phyloP scores from a whole-genome alignment of 1,140 invertebrate species.

The Drosophila kikkawai region DNA sequence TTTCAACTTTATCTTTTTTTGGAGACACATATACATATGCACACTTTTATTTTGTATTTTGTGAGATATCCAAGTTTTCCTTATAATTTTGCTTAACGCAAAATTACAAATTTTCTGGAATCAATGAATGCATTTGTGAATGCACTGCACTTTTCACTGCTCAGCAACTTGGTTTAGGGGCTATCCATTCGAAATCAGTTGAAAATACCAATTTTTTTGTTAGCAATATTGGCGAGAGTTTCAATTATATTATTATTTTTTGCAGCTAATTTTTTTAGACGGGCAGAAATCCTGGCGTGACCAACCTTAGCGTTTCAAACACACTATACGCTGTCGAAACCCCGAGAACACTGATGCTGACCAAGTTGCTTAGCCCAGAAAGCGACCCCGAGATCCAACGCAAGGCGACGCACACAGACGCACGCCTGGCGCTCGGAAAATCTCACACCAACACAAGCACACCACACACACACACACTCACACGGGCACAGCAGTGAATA shows the following conservation, averaged over 20 bases:
- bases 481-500: constrained; percentile 65
- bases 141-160: constrained; percentile 67
- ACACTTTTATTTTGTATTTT: constrained; percentile 38
- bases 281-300: constrained; percentile 73
- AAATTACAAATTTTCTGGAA: constrained; percentile 9
- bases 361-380: constrained; percentile 75
- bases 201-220: constrained; percentile 35
- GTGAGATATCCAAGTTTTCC: constrained; percentile 15
- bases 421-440: constrained; percentile 26
- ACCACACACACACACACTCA: constrained; percentile 33
- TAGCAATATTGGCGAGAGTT: constrained; percentile 2
- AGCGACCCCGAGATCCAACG: constrained; percentile 72
- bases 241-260: constrained; percentile 17
- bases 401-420: constrained; percentile 53
- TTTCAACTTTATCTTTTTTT: constrained; percentile 10
- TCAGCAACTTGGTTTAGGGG: background rate
- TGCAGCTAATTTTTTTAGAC: constrained; percentile 27
- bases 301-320: constrained; percentile 85
- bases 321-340: constrained; percentile 85
- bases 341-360: constrained; percentile 85
- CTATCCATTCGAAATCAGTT: constrained; percentile 19
- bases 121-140: constrained; percentile 32
- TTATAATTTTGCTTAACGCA: background rate
- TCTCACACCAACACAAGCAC: constrained; percentile 27
- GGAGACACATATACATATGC: constrained; percentile 69